Conservation (phyloP, 2,113 vertebrate species). For the Aythya baeri region DNA sequence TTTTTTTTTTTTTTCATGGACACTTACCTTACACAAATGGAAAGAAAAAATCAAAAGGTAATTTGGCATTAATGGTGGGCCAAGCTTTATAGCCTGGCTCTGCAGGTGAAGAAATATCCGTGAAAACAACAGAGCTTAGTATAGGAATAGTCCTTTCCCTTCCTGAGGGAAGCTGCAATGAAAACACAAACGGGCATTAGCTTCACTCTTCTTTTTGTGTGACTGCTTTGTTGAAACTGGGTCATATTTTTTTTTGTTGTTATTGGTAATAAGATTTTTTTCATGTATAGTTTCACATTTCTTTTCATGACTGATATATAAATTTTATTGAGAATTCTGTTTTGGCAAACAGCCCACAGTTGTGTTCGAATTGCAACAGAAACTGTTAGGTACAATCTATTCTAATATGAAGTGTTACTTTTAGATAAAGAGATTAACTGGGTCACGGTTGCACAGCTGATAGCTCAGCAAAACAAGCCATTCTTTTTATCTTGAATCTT, state of each 20-base stretch:
- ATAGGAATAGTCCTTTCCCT: conserved; percentile 71
- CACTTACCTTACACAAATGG: conserved; percentile 85
- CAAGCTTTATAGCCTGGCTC: conserved; percentile 84
- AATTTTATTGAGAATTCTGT: neutral
- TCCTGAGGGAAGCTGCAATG: conserved; percentile 64
- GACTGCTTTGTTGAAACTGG: neutral
- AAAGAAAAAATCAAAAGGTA: conserved; percentile 93
- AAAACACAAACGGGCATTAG: neutral
- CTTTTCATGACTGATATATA: neutral
- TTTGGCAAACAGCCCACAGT: neutral
- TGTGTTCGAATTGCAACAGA: neutral
- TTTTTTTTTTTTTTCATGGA: neutral
- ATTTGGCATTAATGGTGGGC: conserved; percentile 86
- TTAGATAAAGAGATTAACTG: conserved; percentile 9
- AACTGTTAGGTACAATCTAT: neutral
- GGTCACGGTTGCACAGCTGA: neutral
- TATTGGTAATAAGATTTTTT: neutral
- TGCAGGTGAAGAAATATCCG: conserved; percentile 84
- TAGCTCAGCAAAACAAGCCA: neutral
- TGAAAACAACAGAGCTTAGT: conserved; percentile 82
- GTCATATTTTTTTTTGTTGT: neutral
- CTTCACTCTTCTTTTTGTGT: neutral
- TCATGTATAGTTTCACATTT: neutral
- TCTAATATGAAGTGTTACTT: neutral
- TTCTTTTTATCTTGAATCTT: neutral